These are phyloP conservation scores for Thunnus albacares DNA, from an alignment of 2,797 vertebrate genomes.

Conservation along the genomic window DNA sequence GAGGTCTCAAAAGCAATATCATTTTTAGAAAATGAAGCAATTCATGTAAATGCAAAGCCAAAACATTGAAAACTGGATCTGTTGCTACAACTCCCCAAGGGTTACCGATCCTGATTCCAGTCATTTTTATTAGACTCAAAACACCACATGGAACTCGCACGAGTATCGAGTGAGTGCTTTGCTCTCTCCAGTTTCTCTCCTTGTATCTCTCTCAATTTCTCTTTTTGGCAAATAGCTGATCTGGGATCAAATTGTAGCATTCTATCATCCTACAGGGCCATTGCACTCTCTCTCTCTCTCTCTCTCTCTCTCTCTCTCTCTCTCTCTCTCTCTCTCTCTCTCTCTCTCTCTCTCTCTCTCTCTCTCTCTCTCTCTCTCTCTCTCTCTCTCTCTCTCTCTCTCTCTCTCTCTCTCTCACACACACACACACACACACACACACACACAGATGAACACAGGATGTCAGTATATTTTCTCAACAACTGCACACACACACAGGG, in stretches of 20 bases:
- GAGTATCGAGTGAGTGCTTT: neutral
- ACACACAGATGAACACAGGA: conserved; percentile 29
- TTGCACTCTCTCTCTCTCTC: neutral
- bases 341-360: neutral
- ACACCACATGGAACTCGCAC: conserved; percentile 3
- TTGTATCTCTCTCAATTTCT: neutral
- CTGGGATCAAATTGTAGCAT: conserved; percentile 35
- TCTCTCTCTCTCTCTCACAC: neutral
- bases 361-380: neutral
- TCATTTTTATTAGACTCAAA: neutral
- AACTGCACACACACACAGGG: conserved; percentile 13
- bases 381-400: neutral
- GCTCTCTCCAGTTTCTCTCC: neutral
- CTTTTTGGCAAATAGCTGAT: conserved; percentile 25
- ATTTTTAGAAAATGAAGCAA: neutral
- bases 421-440: conserved; percentile 21
- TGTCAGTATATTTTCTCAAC: conserved; percentile 44
- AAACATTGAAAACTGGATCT: neutral
- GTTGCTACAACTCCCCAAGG: neutral
- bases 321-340: neutral
- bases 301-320: neutral
- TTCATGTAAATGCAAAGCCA: neutral
- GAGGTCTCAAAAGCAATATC: neutral
- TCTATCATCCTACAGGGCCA: conserved; percentile 42
- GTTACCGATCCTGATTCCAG: neutral